Evolutionary conservation across 2,113 vertebrate species (phyloP), one percentile per base, ranked within the genome.

Genomic region (Chaetura pelagica): DNA sequence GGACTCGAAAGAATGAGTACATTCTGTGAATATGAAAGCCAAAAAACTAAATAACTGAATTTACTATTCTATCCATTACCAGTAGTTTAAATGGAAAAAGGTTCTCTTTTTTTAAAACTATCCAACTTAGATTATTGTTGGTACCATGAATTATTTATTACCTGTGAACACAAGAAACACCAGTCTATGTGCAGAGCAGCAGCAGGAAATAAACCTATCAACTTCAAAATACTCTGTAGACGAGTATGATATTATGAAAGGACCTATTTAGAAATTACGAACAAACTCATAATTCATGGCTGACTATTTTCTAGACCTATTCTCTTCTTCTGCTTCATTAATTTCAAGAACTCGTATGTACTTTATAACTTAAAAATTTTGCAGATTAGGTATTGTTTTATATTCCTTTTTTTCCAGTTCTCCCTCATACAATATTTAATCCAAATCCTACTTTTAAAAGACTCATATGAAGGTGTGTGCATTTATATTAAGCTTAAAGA

Each of bases 61-160:
- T 68, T 34, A n/a, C 2, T 63, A 20, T 49, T 83, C 13, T 52
- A 12, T 18, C 8, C 49, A 38, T 52, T 63, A 84, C 3, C 29
- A 16, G n/a, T 20, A 76, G 21, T 18, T 72, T 54, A 72, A 76
- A 1, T 44, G 24, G 8, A 42, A 46, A 71, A 48, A 40, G 6
- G 2, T 49, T 46, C 1, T 71, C 5, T 51, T 48, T 51, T 52
- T 67, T 78, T 54, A 7, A 44, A 79, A 30, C 18, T 63, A 73
- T 16, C 7, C 4, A 59, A 44, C 0, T 30, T 49, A 63, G 0
- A 0, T 2, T 35, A 48, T 29, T 57, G 38, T n/a, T 64, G 9
- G 23, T 62, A 42, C 0, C 0, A 9, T 10, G 15, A 71, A 26
- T 46, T 63, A 62, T n/a, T 12, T 63, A 62, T n/a, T 12, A 20